Conservation (phyloP, 30 jellyfish, hydroid and myxozoan species). For the Hydra vulgaris region DNA sequence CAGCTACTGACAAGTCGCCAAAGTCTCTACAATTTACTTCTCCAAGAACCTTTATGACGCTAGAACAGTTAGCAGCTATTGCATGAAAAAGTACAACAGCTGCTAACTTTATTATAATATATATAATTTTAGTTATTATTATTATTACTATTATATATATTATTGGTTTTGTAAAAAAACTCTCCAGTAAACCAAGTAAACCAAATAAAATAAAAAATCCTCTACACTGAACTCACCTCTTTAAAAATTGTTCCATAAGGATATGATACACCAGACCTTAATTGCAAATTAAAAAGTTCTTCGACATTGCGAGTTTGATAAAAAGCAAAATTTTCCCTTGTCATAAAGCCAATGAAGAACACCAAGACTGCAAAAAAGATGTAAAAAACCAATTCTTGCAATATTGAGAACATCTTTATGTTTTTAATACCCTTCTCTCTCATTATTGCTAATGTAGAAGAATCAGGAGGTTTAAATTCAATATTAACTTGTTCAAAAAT, state of each 20-base stretch:
- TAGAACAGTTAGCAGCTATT: too few relatives aligned
- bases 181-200: too few relatives aligned
- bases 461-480: slow-evolving; percentile 74
- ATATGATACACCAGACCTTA: not conserved
- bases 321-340: slow-evolving; percentile 60
- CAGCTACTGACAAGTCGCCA: too few relatives aligned
- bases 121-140: too few relatives aligned
- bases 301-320: slow-evolving; percentile 66
- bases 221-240: too few relatives aligned
- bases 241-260: slow-evolving; percentile 1
- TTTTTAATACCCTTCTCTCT: slow-evolving; percentile 63
- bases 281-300: slow-evolving; percentile 32
- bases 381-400: slow-evolving; percentile 61
- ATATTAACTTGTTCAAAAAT: slow-evolving; percentile 15
- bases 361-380: slow-evolving; percentile 50
- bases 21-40: too few relatives aligned
- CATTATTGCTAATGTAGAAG: slow-evolving; percentile 46
- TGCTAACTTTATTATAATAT: too few relatives aligned
- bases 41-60: too few relatives aligned
- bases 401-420: slow-evolving; percentile 70
- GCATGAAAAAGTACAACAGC: too few relatives aligned
- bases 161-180: too few relatives aligned
- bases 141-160: too few relatives aligned
- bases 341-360: slow-evolving; percentile 53
- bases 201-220: too few relatives aligned